phyloP scores from a whole-genome alignment of 2,888 invertebrate genomes.

The Teleiodes luculella region DNA sequence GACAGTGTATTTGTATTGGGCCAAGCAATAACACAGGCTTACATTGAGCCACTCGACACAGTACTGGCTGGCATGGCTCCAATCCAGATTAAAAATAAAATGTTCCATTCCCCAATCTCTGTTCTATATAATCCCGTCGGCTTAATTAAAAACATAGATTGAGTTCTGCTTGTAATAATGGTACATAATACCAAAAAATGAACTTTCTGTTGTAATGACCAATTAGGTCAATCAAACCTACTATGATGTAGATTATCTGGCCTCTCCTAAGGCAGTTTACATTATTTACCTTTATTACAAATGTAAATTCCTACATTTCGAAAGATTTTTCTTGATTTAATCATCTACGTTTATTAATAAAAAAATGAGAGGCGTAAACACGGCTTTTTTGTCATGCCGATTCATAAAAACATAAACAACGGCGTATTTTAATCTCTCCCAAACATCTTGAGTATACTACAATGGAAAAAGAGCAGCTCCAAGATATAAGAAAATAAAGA shows the following conservation, averaged over 20 bases:
- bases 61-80: constrained; percentile 11
- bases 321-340: no score
- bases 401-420: no score
- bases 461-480: background rate
- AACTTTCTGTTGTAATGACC: no score
- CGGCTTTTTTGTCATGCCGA: no score
- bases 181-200: background rate
- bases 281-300: no score
- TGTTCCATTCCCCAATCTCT: background rate
- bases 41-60: constrained; percentile 12
- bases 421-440: no score
- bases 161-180: background rate
- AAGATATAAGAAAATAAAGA: background rate
- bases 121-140: constrained; percentile 6
- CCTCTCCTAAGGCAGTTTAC: no score
- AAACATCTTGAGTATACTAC: background rate
- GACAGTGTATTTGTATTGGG: constrained; percentile 10
- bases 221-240: no score
- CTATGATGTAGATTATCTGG: no score
- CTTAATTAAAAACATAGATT: constrained; percentile 16
- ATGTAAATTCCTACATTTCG: no score
- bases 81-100: constrained; percentile 19
- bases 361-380: no score
- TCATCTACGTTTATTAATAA: no score
- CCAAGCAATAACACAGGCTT: constrained; percentile 9